Base-by-base conservation (phyloP, 2,113 vertebrate genomes). In the Pimephales promelas region DNA sequence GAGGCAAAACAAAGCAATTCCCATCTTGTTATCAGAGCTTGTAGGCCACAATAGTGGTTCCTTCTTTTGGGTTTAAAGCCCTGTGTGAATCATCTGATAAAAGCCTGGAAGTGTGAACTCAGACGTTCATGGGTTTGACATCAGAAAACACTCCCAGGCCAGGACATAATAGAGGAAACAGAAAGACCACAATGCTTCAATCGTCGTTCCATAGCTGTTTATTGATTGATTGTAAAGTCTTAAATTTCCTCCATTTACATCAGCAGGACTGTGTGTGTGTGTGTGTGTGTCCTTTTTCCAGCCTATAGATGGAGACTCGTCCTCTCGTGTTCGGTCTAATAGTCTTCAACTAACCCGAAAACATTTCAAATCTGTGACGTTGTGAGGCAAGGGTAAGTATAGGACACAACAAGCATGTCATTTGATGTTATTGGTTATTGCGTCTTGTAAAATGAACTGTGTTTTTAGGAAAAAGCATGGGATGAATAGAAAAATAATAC, bases 121-220 rank as follows among this genome's bases (percentile, higher is more conserved):
- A 66, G 31, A 36, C 1, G 7, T 34, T 20, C 16, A 34, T 34
- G 62, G 62, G 28, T 66, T 34, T 18, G 61, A 64, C 16, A 16
- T 34, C 62, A 66, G 18, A 13, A 1, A 36, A 76, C 49, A 31
- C 26, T 52, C n/a, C 6, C 1, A 43, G 45, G 43, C 6, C 0
- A 43, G 45, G 43, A 81, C 47, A 70, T 28, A 20, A 6, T 54
- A 64, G 7, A 36, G 52, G 56, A 71, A 24, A 18, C 14, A 34
- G 31, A 52, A 54, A 71, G n/a, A 52, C 68, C 20, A 22, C 0
- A 22, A 56, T 47, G 16, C 10, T 57, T 18, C 24, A 59, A 14
- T 82, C 20, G 34, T 73, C 49, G 56, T 49, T 74, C 34, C n/a
- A n/a, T n/a, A n/a, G n/a, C 9, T 11, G 54, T 74, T 82, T 73